Conservation (phyloP, 2,113 vertebrate genomes). For the Callaeas wilsoni region DNA sequence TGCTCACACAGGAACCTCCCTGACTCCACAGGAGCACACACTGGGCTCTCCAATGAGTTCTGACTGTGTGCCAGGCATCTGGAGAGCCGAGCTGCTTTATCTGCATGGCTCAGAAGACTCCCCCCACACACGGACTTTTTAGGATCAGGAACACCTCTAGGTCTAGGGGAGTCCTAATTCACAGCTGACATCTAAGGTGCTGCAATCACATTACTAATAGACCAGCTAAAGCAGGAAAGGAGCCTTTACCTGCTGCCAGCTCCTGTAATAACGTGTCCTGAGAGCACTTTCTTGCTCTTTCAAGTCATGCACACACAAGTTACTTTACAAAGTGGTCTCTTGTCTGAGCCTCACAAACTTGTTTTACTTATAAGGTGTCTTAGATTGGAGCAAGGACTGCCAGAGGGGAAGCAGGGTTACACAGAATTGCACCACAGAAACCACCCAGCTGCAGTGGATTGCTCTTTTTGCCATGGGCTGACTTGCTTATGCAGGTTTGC, state of each 20-base stretch:
- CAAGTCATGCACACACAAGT: slow-evolving; percentile 57
- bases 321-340: slow-evolving; percentile 63
- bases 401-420: slow-evolving; percentile 57
- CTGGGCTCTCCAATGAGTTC: not conserved
- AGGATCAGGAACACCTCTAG: not conserved
- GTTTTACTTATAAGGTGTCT: slow-evolving; percentile 54
- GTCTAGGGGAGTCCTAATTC: not conserved
- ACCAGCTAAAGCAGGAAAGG: not conserved
- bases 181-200: not conserved
- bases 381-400: slow-evolving; percentile 58
- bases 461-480: slow-evolving; percentile 60
- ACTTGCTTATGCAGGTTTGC: slow-evolving; percentile 58
- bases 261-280: slow-evolving; percentile 49
- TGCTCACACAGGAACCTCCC: not conserved
- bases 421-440: slow-evolving; percentile 65
- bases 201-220: not conserved
- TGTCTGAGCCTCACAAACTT: slow-evolving; percentile 62
- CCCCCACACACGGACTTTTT: not conserved
- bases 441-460: slow-evolving; percentile 65
- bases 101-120: not conserved
- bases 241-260: slow-evolving; percentile 39
- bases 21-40: fast-evolving
- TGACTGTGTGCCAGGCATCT: not conserved
- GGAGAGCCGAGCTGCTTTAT: not conserved
- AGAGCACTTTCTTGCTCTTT: slow-evolving; percentile 28